Base-by-base conservation (phyloP, 2,113 vertebrate genomes). In the Menura novaehollandiae region DNA sequence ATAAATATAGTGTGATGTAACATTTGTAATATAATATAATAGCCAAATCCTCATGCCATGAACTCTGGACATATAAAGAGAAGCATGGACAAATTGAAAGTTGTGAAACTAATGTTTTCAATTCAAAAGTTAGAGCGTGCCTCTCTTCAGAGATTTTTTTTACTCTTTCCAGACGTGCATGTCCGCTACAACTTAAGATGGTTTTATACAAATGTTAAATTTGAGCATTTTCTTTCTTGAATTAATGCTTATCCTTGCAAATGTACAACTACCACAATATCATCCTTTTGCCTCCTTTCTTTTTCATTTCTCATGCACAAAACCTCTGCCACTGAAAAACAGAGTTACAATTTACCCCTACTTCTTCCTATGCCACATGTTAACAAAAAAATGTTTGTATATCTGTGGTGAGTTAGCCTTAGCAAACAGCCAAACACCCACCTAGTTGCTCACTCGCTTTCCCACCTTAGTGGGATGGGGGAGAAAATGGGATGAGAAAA, bases 61-160 rank as follows among this genome's bases (percentile, higher is more conserved):
- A 63, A 46, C 17, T 13, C 17, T 46, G 11, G 4, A 27, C 23
- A 21, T 73, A 12, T 53, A 41, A 20, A 72, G 15, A 72, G 7
- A 79, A 73, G 3, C 14, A 74, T 8, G 6, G 14, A 41, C 9
- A 84, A 72, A 39, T 17, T 62, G 8, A 62, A 51, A 64, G 18
- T 3, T 73, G 13, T 43, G 13, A 46, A 69, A 32, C 3, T 18
- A 27, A 37, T 52, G 3, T 44, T 56, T 8, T 32, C 27, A 78
- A n/a, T 82, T 76, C 11, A 43, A 66, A 74, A 47, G 13, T 7
- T 10, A 51, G 3, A 5, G 1, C 4, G 4, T 74, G 1, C 1
- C 11, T 67, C 33, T 43, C 30, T 59, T 73, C 4, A 1, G 12
- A 51, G 9, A 9, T 10, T n/a, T 51, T 69, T 68, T 58, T 59